These are phyloP conservation scores for Carassius carassius DNA, from an alignment of 2,113 vertebrate genomes.

Conservation along the genomic window DNA sequence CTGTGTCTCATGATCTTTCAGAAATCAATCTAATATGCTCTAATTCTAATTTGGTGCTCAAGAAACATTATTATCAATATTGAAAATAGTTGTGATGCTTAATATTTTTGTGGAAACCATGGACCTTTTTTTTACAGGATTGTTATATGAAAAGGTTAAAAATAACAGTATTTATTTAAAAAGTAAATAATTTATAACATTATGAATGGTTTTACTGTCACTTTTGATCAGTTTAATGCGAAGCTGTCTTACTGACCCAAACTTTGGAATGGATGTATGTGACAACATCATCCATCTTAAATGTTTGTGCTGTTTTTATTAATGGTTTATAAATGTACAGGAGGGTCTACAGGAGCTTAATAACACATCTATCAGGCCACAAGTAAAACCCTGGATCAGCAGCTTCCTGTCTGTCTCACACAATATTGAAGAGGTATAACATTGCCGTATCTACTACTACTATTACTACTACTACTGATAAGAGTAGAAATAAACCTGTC, in stretches of 20 bases:
- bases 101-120: background rate
- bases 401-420: constrained; percentile 94
- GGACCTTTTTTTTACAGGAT: background rate
- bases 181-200: too few species aligned
- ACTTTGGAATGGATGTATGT: too few species aligned
- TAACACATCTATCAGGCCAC: constrained; percentile 91
- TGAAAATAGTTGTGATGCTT: background rate
- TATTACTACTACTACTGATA: background rate
- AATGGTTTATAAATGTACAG: constrained; percentile 66
- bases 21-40: background rate
- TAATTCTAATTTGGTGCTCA: background rate
- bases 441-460: background rate
- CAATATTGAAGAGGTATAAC: constrained; percentile 94
- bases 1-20: background rate
- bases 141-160: background rate
- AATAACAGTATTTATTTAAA: background rate
- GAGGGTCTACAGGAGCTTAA: constrained; percentile 92
- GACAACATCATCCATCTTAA: too few species aligned
- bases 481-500: background rate
- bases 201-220: too few species aligned
- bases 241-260: too few species aligned
- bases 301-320: background rate
- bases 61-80: background rate
- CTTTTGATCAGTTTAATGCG: too few species aligned
- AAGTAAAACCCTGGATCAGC: constrained; percentile 98